phyloP scores from a whole-genome alignment of 2,797 vertebrate genomes.

The Argentina silus region DNA sequence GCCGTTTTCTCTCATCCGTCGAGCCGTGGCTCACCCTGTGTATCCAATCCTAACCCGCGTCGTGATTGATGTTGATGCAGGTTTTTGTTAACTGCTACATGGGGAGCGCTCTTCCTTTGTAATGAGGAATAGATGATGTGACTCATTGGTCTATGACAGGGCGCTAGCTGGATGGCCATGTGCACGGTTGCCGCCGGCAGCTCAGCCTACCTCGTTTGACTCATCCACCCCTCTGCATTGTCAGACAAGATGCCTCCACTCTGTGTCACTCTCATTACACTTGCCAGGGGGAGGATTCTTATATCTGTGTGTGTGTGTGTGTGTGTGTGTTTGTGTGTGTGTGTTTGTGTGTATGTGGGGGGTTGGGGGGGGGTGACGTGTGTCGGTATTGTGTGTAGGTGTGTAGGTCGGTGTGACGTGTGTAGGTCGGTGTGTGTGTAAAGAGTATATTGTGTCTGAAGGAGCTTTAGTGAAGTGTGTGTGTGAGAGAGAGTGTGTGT shows the following conservation, averaged over 20 bases:
- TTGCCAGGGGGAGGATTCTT: no score
- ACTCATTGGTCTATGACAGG: constrained; percentile 24
- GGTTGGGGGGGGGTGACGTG: no score
- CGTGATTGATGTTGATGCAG: not conserved
- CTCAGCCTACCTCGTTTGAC: not conserved
- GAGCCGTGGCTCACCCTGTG: not conserved
- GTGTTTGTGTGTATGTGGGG: no score
- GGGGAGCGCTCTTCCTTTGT: not conserved
- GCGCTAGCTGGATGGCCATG: not conserved
- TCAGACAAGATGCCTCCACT: no score
- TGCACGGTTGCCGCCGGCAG: not conserved
- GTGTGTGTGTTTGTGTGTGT: no score
- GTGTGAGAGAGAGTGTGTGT: not conserved
- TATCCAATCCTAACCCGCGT: no score
- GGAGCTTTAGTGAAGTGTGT: no score
- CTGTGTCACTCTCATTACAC: no score
- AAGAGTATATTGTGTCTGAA: not conserved
- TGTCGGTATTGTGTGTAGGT: no score
- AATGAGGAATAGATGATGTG: not conserved
- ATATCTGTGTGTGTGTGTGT: not conserved
- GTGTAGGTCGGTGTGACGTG: not conserved
- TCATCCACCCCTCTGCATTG: not conserved
- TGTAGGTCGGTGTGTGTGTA: not conserved
- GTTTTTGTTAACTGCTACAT: not conserved
- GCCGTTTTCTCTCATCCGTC: not conserved